These are phyloP conservation scores for Pinctada fucata DNA, from an alignment of 2,888 invertebrate species.

Conservation along the genomic window DNA sequence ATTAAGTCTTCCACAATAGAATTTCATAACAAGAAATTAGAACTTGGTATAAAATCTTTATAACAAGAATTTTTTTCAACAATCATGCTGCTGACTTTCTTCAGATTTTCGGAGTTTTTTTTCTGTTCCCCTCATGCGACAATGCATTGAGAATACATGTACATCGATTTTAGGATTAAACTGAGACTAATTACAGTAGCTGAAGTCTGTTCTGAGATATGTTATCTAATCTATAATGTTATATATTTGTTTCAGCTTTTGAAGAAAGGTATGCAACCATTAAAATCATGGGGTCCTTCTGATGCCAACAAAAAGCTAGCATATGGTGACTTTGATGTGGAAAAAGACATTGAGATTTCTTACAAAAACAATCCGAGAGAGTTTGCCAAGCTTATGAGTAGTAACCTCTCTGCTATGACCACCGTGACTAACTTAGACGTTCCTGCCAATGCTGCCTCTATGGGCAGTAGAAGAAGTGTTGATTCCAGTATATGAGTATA, in stretches of 20 bases:
- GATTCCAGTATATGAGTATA: too few species aligned
- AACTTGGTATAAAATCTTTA: background rate
- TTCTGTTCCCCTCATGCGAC: too few species aligned
- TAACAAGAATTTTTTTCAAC: background rate
- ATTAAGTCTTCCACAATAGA: background rate
- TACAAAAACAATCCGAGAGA: slow-evolving; percentile 38
- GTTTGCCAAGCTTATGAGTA: slow-evolving; percentile 54
- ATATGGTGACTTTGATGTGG: slow-evolving; percentile 27
- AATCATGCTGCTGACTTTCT: background rate
- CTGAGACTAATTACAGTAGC: too few species aligned
- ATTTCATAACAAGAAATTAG: background rate
- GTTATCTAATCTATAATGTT: too few species aligned
- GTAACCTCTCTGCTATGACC: slow-evolving; percentile 45
- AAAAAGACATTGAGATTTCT: slow-evolving; percentile 12
- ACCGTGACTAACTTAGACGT: slow-evolving; percentile 21
- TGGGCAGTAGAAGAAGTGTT: background rate
- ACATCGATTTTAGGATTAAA: too few species aligned
- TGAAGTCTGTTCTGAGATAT: too few species aligned
- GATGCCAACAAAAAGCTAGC: slow-evolving; percentile 50
- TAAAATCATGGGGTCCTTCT: slow-evolving; percentile 70
- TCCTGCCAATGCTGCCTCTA: background rate
- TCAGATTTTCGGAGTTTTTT: background rate
- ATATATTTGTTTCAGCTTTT: slow-evolving; percentile 55
- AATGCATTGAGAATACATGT: too few species aligned
- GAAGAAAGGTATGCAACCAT: slow-evolving; percentile 59